Evolutionary conservation across 1,140 invertebrate genomes (phyloP).

Genomic region (Microplitis demolitor): DNA sequence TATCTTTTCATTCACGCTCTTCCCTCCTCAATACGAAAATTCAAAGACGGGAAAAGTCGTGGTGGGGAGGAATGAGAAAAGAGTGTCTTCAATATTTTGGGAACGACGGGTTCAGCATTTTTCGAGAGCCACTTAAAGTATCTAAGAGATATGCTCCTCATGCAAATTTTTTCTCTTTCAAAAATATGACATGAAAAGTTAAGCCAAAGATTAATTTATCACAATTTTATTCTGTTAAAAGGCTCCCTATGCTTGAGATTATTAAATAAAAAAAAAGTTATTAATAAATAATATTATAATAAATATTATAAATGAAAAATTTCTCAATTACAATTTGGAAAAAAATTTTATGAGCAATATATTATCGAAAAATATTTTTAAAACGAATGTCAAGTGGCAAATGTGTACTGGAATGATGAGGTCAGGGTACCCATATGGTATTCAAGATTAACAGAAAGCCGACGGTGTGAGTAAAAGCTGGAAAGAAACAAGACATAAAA

Average conservation of each 20-base stretch:
- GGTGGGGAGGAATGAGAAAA: background rate
- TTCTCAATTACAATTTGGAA: background rate
- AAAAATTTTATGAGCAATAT: constrained; percentile 24
- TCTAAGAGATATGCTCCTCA: background rate
- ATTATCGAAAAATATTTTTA: constrained; percentile 13
- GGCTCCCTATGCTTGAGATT: too few species aligned
- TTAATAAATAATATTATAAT: background rate
- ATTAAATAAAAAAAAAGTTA: background rate
- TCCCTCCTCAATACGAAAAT: background rate
- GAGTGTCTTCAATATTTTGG: background rate
- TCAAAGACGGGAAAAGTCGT: background rate
- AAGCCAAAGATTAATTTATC: background rate
- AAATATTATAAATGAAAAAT: background rate
- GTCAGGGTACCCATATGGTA: too few species aligned
- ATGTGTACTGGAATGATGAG: constrained; percentile 10
- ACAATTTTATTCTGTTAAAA: background rate
- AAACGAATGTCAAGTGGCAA: constrained; percentile 28
- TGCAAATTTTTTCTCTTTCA: background rate
- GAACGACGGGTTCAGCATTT: constrained; percentile 21
- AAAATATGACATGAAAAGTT: background rate
- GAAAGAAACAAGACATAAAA: too few species aligned
- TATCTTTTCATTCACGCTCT: constrained; percentile 9
- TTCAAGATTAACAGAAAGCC: too few species aligned
- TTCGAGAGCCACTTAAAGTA: constrained; percentile 9
- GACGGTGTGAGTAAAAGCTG: too few species aligned